These are phyloP conservation scores for Danio albolineatus DNA, from an alignment of 2,797 vertebrate genomes.

Conservation along the genomic window DNA sequence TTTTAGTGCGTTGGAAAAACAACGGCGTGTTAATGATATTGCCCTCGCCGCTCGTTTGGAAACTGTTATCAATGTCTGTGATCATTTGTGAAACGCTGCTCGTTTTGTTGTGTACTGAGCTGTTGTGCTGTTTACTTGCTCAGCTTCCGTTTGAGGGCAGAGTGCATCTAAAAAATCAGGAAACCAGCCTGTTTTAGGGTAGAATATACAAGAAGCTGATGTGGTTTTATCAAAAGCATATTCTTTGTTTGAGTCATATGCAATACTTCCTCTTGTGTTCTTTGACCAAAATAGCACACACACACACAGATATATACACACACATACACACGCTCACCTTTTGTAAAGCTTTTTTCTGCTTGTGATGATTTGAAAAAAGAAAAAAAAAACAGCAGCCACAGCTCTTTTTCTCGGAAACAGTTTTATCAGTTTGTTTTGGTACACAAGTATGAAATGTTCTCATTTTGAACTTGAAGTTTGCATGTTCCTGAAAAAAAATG, in stretches of 20 bases:
- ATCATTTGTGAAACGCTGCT: conserved; percentile 53
- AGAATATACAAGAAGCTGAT: conserved; percentile 83
- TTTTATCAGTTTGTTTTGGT: conserved; percentile 10
- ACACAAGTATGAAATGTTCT: conserved; percentile 26
- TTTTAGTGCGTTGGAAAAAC: conserved; percentile 53
- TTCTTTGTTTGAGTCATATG: conserved; percentile 86
- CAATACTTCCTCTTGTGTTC: conserved; percentile 82
- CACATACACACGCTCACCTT: conserved; percentile 54
- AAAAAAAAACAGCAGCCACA: conserved; percentile 9
- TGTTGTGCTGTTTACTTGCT: conserved; percentile 74
- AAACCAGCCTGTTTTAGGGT: conserved; percentile 80
- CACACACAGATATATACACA: conserved; percentile 41
- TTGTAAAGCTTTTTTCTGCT: conserved; percentile 73
- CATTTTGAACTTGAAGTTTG: conserved; percentile 35
- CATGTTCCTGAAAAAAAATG: conserved; percentile 22
- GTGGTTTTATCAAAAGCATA: conserved; percentile 86
- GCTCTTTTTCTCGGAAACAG: conserved; percentile 23
- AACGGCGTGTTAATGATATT: conserved; percentile 52
- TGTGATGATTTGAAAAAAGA: conserved; percentile 58
- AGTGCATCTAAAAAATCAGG: conserved; percentile 79
- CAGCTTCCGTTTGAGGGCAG: conserved; percentile 73
- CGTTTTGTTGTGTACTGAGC: conserved; percentile 64
- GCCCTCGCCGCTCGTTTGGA: conserved; percentile 47
- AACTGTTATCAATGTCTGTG: conserved; percentile 35
- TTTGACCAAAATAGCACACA: conserved; percentile 79